Base-by-base conservation (phyloP, 64 coral and sea anemone species). In the Porites australiensis region DNA sequence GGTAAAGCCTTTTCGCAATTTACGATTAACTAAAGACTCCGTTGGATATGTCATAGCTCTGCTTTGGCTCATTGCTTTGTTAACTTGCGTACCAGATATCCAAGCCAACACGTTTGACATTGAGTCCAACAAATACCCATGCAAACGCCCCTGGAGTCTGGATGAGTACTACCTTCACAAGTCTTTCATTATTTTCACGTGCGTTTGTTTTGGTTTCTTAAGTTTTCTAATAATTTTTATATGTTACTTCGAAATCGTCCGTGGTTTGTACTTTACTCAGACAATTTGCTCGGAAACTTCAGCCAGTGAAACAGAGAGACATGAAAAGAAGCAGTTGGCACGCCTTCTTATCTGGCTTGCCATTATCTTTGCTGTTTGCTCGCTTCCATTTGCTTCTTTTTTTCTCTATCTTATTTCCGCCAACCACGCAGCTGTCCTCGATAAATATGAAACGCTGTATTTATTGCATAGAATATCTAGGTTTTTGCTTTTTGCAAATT, bases 241-340 rank as follows among this genome's bases (percentile, higher is more conserved):
- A 47, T 91, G 89, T 12, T 64, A 91, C 10, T 81, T 80, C 10
- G 69, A 70, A 75, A 91, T 91, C 52, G 51, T 91, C 13, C 77
- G 69, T 44, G 89, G 89, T 9, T 70, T 91, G 2, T 91, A 83
- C 52, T 84, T 91, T 47, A 70, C 89, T n/a, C 15, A n/a, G 52
- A 84, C 81, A 84, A 84, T 84, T 68, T 84, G 62, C 19, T 84
- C 81, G 19, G 61, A 91, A 74, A 46, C 77, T 46, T 9, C 74
- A 21, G 13, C 16, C 2, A 79, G 13, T 18, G 45, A 54, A 2
- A 75, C 75, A 66, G 88, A 90, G 51, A 90, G 65, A 19, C 46
- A 69, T 9, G 62, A n/a, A 5, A 90, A 90, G 52, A 77, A 70
- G 6, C 75, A 79, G n/a, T 15, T 90, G 60, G 88, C 88, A 49